Conservation (phyloP, 2,797 vertebrate species). For the Pyrocephalus nanus region DNA sequence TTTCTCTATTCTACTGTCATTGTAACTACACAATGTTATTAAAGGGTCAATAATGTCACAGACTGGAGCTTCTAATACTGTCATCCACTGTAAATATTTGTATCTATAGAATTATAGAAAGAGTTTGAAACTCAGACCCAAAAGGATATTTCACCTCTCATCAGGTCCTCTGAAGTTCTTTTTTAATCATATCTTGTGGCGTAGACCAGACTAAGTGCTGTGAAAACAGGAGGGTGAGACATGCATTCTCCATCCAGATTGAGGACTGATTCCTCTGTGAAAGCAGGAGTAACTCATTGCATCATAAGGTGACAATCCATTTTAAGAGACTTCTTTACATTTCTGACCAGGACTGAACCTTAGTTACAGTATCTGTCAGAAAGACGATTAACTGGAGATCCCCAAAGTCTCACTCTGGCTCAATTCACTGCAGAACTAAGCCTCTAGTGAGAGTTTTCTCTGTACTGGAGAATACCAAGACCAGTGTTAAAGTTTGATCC, state of each 20-base stretch:
- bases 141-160: neutral
- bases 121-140: neutral
- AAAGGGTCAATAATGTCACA: neutral
- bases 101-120: neutral
- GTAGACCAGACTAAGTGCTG: neutral
- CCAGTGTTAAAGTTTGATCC: neutral
- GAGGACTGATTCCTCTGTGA: neutral
- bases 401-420: neutral
- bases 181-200: neutral
- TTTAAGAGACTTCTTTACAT: neutral
- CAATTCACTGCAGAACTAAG: neutral
- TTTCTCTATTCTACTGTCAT: neutral
- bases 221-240: neutral
- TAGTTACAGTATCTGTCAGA: neutral
- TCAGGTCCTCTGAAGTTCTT: neutral
- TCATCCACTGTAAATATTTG: neutral
- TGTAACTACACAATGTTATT: neutral
- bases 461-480: neutral
- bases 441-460: neutral
- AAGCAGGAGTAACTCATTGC: neutral
- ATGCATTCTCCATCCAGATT: neutral
- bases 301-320: neutral
- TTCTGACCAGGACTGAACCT: neutral
- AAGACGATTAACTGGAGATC: neutral
- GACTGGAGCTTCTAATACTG: neutral